phyloP scores from a whole-genome alignment of 2,797 vertebrate species.

The Pelodytes ibericus region DNA sequence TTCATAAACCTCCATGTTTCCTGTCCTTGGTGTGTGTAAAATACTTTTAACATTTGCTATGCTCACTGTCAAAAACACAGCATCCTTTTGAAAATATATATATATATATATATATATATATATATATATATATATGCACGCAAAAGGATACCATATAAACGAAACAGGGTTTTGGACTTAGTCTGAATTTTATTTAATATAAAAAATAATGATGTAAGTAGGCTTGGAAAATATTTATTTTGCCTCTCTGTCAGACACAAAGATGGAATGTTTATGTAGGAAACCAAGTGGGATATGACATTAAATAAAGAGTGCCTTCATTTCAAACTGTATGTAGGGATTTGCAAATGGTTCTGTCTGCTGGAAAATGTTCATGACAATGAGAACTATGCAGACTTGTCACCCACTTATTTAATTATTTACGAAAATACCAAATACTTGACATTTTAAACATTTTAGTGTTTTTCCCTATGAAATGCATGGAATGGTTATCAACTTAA shows the following conservation, averaged over 20 bases:
- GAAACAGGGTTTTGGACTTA: too few relatives aligned
- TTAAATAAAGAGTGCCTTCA: slow-evolving; percentile 12
- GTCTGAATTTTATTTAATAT: too few relatives aligned
- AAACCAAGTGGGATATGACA: slow-evolving; percentile 57
- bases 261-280: slow-evolving; percentile 56
- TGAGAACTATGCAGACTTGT: slow-evolving; percentile 23
- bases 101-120: too few relatives aligned
- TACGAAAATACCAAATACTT: neutral
- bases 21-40: too few relatives aligned
- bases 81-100: too few relatives aligned
- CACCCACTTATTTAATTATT: slow-evolving; percentile 49
- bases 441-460: slow-evolving; percentile 60
- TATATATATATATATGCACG: too few relatives aligned
- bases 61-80: too few relatives aligned
- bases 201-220: neutral
- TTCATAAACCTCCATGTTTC: too few relatives aligned
- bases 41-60: too few relatives aligned
- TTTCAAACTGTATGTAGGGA: slow-evolving; percentile 23
- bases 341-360: neutral
- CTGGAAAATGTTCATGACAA: neutral
- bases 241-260: neutral
- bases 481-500: too few relatives aligned
- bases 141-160: too few relatives aligned
- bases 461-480: too few relatives aligned
- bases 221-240: neutral